phyloP scores from a whole-genome alignment of 2,888 invertebrate genomes.

The Caenorhabditis sp. region DNA sequence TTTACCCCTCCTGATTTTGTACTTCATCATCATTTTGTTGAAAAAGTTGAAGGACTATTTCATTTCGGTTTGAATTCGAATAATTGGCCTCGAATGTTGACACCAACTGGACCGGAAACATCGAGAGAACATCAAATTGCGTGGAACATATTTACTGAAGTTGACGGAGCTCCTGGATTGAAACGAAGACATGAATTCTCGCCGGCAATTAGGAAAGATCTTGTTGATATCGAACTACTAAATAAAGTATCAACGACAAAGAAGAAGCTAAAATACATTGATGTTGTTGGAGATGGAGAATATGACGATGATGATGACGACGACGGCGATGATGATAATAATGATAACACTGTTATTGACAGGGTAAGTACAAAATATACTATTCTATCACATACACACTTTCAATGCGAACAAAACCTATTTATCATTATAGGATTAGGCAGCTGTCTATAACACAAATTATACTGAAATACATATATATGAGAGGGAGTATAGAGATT shows the following conservation, averaged over 20 bases:
- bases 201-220: neutral
- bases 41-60: neutral
- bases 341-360: neutral
- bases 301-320: neutral
- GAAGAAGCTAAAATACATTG: neutral
- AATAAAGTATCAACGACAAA: neutral
- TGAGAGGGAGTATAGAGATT: too few species aligned
- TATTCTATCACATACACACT: neutral
- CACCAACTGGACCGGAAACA: neutral
- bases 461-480: too few species aligned
- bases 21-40: neutral
- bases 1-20: constrained; percentile 3
- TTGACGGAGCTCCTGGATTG: neutral
- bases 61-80: neutral
- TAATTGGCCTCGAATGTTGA: neutral
- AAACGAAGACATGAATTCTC: neutral
- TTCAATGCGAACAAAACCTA: neutral
- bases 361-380: neutral
- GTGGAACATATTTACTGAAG: neutral
- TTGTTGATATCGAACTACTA: neutral
- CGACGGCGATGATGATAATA: neutral
- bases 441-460: too few species aligned
- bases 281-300: neutral
- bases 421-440: too few species aligned
- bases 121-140: neutral